phyloP scores from a whole-genome alignment of 2,888 invertebrate species.

The Rapana venosa region DNA sequence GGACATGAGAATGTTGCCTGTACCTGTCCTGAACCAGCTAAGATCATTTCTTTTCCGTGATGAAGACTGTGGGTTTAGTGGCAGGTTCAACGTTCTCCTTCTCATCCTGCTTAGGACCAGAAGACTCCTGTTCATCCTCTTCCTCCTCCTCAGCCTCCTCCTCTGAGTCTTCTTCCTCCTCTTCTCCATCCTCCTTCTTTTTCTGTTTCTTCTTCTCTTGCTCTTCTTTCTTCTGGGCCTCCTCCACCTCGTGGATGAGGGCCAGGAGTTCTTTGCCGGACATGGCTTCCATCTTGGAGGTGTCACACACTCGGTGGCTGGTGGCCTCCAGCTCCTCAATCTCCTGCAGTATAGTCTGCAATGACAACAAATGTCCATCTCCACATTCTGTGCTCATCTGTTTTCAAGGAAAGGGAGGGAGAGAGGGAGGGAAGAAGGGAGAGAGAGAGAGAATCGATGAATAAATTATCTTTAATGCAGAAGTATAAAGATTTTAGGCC shows the following conservation, averaged over 20 bases:
- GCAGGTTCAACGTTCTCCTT: not conserved
- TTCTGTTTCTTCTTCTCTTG: constrained; percentile 2
- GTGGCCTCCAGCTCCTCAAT: constrained; percentile 32
- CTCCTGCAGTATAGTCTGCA: constrained; percentile 30
- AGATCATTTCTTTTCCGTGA: constrained; percentile 13
- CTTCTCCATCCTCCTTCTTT: not conserved
- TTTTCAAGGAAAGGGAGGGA: too few relatives aligned
- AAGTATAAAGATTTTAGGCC: too few relatives aligned
- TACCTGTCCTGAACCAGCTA: too few relatives aligned
- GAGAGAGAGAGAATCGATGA: too few relatives aligned
- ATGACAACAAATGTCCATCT: not conserved
- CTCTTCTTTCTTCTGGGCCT: constrained; percentile 25
- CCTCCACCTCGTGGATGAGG: constrained; percentile 16
- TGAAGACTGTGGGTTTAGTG: not conserved
- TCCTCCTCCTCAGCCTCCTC: constrained; percentile 27
- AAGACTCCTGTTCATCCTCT: not conserved
- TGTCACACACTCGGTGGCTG: constrained; percentile 26
- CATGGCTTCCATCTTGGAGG: not conserved
- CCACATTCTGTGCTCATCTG: too few relatives aligned
- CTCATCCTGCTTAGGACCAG: not conserved
- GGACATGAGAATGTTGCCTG: not conserved
- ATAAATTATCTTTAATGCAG: too few relatives aligned
- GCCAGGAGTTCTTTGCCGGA: not conserved
- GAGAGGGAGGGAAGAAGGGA: too few relatives aligned
- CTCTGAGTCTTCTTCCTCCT: not conserved